These are phyloP conservation scores for Napeogenes inachia DNA, from an alignment of 2,888 invertebrate species.

Conservation along the genomic window DNA sequence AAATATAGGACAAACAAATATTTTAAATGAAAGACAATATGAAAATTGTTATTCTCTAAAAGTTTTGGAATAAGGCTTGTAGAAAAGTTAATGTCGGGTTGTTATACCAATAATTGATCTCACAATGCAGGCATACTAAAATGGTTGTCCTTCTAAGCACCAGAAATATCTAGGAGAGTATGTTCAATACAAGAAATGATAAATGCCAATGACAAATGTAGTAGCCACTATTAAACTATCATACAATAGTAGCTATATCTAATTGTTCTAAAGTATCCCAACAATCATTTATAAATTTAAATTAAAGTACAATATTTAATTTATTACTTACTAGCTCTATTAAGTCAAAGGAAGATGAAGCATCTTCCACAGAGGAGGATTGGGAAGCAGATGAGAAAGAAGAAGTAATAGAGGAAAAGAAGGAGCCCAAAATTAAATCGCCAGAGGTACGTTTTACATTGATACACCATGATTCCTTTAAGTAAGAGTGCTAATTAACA, in stretches of 20 bases:
- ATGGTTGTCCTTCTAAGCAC: background rate
- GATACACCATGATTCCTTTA: no score
- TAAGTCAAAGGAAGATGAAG: constrained; percentile 66
- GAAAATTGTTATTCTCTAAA: background rate
- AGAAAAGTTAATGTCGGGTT: background rate
- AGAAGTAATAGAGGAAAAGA: constrained; percentile 61
- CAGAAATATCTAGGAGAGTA: constrained; percentile 1
- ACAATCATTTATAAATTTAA: background rate
- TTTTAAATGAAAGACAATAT: background rate
- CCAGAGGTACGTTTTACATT: constrained; percentile 51
- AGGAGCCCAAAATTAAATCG: constrained; percentile 60
- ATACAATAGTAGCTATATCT: background rate
- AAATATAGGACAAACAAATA: no score
- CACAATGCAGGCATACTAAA: background rate
- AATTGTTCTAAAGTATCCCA: background rate
- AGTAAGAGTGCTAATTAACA: constrained; percentile 6
- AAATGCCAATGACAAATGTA: background rate
- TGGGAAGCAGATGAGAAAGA: constrained; percentile 73
- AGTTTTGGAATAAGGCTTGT: background rate
- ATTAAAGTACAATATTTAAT: constrained; percentile 2
- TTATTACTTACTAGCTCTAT: constrained; percentile 49
- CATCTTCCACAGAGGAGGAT: constrained; percentile 71
- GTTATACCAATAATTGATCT: background rate
- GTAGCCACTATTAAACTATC: background rate
- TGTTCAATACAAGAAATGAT: no score